These are phyloP conservation scores for Cephalotes varians DNA, from an alignment of 2,888 invertebrate species.

Conservation along the genomic window DNA sequence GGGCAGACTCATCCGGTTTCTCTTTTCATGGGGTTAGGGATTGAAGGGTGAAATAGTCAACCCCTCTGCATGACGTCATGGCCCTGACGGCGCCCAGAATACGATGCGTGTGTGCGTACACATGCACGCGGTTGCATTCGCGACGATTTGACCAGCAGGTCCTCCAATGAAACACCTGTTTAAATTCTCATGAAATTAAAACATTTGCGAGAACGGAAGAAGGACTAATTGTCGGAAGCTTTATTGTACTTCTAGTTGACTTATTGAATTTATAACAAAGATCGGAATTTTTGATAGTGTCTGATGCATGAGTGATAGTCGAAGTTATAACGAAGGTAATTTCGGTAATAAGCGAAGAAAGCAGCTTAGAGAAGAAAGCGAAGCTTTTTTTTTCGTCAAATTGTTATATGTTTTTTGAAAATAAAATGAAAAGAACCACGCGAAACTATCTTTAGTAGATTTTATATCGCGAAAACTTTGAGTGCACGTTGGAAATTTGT, in stretches of 20 bases:
- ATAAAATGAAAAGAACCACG: conserved; percentile 2
- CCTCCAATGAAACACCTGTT: conserved; percentile 58
- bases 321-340: not conserved
- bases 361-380: not conserved
- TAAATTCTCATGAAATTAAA: conserved; percentile 59
- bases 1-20: conserved; percentile 79
- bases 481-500: conserved; percentile 8
- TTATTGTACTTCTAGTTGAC: not conserved
- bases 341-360: not conserved
- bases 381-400: not conserved
- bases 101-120: not conserved
- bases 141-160: conserved; percentile 25
- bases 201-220: conserved; percentile 30
- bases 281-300: conserved; percentile 13
- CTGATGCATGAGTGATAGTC: not conserved
- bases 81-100: conserved; percentile 44
- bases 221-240: conserved; percentile 17
- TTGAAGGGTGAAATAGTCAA: conserved; percentile 70
- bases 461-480: not conserved
- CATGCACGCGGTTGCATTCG: not conserved
- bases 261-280: not conserved
- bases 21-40: conserved; percentile 72
- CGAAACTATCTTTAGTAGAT: conserved; percentile 12
- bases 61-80: conserved; percentile 72
- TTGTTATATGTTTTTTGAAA: not conserved